These are phyloP conservation scores for Mus minutoides DNA, from an alignment of 2,797 vertebrate species.

Conservation along the genomic window DNA sequence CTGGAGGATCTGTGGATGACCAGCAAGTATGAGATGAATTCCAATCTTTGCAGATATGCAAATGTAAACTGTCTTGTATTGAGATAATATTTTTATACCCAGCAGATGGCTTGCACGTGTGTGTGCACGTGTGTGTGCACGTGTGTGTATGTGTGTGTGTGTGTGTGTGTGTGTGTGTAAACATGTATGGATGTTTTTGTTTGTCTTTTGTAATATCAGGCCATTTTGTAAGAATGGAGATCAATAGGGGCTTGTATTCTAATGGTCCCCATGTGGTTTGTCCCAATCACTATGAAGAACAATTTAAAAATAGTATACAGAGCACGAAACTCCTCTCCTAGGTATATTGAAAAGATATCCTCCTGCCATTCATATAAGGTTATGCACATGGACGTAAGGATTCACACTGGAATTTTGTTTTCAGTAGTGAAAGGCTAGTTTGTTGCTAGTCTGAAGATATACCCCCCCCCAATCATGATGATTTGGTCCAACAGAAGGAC, in stretches of 20 bases:
- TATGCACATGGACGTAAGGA: neutral
- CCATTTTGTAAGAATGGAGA: neutral
- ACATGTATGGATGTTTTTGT: neutral
- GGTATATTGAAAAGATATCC: neutral
- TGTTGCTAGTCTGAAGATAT: conserved; percentile 25
- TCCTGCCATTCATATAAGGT: neutral
- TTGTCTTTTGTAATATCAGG: neutral
- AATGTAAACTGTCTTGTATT: neutral
- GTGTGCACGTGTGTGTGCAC: no score
- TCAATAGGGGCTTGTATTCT: neutral
- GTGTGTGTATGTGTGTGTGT: neutral
- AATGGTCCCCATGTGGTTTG: neutral
- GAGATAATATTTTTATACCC: neutral
- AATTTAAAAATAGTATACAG: neutral
- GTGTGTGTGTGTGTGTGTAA: neutral
- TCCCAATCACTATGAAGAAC: neutral
- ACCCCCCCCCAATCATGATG: neutral
- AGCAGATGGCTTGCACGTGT: neutral
- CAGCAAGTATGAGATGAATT: neutral
- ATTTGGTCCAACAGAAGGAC: neutral
- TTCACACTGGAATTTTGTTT: neutral
- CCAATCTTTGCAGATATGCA: neutral
- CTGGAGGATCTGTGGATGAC: neutral
- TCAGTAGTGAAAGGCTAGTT: neutral
- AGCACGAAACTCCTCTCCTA: neutral